Base-by-base conservation (phyloP, 1,140 invertebrate genomes). In the Plodia interpunctella region DNA sequence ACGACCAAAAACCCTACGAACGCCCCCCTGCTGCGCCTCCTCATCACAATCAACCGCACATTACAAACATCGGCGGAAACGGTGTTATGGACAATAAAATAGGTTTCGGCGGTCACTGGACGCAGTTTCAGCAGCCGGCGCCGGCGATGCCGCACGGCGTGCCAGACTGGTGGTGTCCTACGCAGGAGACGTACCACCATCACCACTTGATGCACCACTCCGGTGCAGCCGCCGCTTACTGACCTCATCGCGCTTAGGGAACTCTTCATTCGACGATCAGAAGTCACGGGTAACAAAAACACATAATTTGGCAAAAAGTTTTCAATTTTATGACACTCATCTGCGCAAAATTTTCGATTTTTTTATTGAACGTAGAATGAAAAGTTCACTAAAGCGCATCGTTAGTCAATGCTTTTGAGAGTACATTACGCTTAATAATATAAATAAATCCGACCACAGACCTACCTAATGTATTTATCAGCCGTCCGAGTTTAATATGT, bases 231-330 rank as follows among this genome's bases (percentile, higher is more conserved):
- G 87, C 89, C 28, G 89, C 89, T 5, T 90, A 90, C 74, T 90
- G 89, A 90, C 89, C 86, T 44, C 84, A 90, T 60, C 88, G 85
- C 87, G 82, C 83, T 88, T 90, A 90, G 88, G 80, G 72, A 78
- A 85, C 83, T 87, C 74, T 87, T 89, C 81, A 87, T 86, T 89
- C 79, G 68, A 80, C 76, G 77, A 49, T 68, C 51, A 66, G 53
- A 44, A 44, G 2, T 0, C 15, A 15, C 13, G 38, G 38, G 10
- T 44, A 44, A 6, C 5, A 2, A 44, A 44, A 4, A 17, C 13
- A 44, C 4, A 44, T 15, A 17, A 6, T 5, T 15, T 15, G 2
- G 15, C 38, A 15, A 15, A 44, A 10, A 15, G 15, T 15, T 44
- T 44, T 44, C 1, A 2, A 3, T 15, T 1, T 44, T 44, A 17